Evolutionary conservation across 2,113 vertebrate species (phyloP).

Genomic region (Axis porcinus): DNA sequence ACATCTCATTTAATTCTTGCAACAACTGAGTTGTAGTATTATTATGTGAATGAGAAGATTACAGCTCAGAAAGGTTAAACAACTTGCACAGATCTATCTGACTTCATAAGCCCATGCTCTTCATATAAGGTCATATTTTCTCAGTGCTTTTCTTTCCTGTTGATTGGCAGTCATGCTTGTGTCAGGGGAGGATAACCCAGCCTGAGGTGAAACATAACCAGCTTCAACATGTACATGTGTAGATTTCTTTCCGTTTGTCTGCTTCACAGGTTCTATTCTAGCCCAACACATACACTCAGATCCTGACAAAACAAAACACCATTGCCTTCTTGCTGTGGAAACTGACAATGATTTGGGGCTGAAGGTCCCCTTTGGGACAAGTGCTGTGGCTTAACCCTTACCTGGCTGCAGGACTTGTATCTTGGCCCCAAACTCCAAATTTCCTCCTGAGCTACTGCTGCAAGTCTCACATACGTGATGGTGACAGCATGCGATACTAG

Average conservation of each 20-base stretch:
- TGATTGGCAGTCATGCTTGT: neutral
- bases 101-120: neutral
- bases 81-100: neutral
- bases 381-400: no score
- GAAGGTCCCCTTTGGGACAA: neutral
- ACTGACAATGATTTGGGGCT: neutral
- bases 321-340: neutral
- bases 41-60: neutral
- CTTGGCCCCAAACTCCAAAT: neutral
- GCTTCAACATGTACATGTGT: neutral
- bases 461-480: neutral
- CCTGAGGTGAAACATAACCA: neutral
- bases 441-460: neutral
- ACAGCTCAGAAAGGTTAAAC: neutral
- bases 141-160: neutral
- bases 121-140: neutral
- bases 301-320: neutral
- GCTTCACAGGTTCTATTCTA: neutral
- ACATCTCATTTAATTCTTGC: constrained; percentile 24
- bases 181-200: neutral
- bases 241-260: neutral
- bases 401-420: neutral
- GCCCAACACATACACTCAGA: neutral
- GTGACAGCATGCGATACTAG: neutral
- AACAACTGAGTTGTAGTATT: neutral